A percentile compares a stretch with the other conserved stretches of the same genome.
These are phyloP conservation scores for Sardina pilchardus DNA, from an alignment of 2,113 vertebrate genomes.

Conservation along the genomic window DNA sequence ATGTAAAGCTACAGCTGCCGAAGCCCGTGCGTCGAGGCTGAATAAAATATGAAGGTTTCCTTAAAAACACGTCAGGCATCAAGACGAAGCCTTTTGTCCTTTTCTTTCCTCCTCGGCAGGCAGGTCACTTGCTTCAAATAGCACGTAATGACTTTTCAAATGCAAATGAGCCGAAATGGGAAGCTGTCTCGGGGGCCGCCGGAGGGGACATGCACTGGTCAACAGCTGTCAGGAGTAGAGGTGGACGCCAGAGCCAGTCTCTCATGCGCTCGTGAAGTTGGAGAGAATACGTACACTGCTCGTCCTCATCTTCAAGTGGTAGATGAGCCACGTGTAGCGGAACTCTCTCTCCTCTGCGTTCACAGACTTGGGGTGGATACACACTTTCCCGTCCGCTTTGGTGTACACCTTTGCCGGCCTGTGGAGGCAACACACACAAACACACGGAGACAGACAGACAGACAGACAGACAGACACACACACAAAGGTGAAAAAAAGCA, in stretches of 20 bases:
- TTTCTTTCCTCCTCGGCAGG: not conserved
- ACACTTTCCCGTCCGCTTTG: constrained; percentile 88
- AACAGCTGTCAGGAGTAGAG: not conserved
- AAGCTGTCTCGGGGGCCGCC: not conserved
- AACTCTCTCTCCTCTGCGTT: constrained; percentile 90
- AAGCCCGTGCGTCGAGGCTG: constrained; percentile 37
- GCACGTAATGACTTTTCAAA: not conserved
- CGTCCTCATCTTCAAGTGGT: constrained; percentile 98
- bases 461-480: constrained; percentile 11
- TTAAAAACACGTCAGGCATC: constrained; percentile 21
- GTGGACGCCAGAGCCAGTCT: not conserved
- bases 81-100: constrained; percentile 6
- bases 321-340: constrained; percentile 94
- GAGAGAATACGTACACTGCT: constrained; percentile 82
- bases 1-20: constrained; percentile 29
- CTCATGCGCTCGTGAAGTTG: not conserved
- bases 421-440: constrained; percentile 21
- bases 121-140: not conserved
- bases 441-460: constrained; percentile 16
- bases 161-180: not conserved
- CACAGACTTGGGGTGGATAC: constrained; percentile 95
- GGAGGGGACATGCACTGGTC: not conserved
- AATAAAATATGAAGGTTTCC: constrained; percentile 45
- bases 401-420: constrained; percentile 86
- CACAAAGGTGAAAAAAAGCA: not conserved